These are phyloP conservation scores for Perdita meconis DNA, from an alignment of 2,888 invertebrate species.

Conservation along the genomic window DNA sequence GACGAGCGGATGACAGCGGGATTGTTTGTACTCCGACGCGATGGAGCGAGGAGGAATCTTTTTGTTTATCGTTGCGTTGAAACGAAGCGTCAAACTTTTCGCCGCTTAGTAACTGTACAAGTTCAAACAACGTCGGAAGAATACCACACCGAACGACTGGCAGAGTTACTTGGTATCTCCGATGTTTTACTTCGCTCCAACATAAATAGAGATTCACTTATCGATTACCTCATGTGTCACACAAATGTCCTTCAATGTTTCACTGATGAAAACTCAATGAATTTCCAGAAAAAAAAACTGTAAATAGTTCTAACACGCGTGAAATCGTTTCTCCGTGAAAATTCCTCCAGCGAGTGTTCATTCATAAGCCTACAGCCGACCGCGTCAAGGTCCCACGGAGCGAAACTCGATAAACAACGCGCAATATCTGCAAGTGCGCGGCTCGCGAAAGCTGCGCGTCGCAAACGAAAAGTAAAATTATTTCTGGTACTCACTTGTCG, in stretches of 20 bases:
- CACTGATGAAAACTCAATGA: neutral
- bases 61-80: no score
- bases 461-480: neutral
- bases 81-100: no score
- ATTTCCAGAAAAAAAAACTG: neutral
- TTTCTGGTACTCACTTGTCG: conserved; percentile 38
- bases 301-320: no score
- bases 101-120: no score
- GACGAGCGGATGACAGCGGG: conserved; percentile 10
- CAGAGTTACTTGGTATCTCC: no score
- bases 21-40: conserved; percentile 12
- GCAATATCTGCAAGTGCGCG: neutral
- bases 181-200: no score
- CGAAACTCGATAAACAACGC: neutral
- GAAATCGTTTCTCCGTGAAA: no score
- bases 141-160: no score
- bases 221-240: neutral
- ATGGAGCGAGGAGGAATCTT: neutral
- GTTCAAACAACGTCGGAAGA: no score
- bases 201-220: neutral
- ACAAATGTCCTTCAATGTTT: neutral
- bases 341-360: neutral
- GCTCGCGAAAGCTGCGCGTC: neutral
- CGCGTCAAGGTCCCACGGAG: neutral
- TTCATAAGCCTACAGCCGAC: neutral